Evolutionary conservation across 2,888 invertebrate species (phyloP), one percentile per base, ranked within the genome.

Genomic region (Pogonocherus hispidulus): DNA sequence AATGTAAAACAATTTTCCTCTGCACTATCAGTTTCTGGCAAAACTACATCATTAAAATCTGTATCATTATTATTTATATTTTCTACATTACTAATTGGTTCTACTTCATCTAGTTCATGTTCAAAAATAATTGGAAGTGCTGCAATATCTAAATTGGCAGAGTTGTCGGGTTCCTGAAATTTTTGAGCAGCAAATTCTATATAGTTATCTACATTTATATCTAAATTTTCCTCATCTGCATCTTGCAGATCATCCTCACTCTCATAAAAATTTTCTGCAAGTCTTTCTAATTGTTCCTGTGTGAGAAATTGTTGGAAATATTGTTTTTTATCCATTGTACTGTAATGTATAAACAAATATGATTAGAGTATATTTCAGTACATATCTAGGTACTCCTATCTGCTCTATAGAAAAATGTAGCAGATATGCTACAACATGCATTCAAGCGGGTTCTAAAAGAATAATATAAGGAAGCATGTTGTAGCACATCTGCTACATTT

Each of bases 211-310:
- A 56, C n/a, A 19, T 56, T 37, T 19, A 6, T 19, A n/a, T n/a
- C n/a, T 19, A 56, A 56, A 18, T 56, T 56, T 37, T 56, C 56
- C 19, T 37, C 56, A 16, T 37, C 41, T 8, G 20, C 16, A 19
- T 56, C 37, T 56, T 37, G 18, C 18, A 56, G 37, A 18, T n/a
- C 56, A 37, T 56, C 56, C 11, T 56, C 41, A 19, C 41, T 56
- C 19, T 56, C 56, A 37, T 37, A 37, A 56, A 56, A 56, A 41
- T 37, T 35, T 2, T 56, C 56, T 56, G 56, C 19, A 47, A 47
- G 20, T n/a, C 19, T 19, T 49, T 49, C 20, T 5, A 49, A 20
- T 20, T 49, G 9, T 19, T 19, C 2, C 9, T 19, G 5, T 20
- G 49, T 49, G 11, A 49, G 22, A 49, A 6, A 6, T 20, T 9